Base-by-base conservation (phyloP, 2,113 vertebrate species). In the Holacanthus passer region DNA sequence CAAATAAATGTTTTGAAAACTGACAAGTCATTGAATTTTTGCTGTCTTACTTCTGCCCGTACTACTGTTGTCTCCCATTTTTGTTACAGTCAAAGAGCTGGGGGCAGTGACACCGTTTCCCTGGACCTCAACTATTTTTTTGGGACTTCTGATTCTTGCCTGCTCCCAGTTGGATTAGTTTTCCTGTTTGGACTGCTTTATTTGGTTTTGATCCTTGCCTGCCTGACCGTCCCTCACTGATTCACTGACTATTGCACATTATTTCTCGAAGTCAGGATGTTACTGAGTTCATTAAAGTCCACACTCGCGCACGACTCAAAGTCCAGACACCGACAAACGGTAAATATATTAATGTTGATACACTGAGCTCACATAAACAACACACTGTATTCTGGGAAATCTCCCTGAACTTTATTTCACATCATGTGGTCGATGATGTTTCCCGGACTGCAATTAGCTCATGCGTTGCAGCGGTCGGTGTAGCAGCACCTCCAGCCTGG, bases 1-100 rank as follows among this genome's bases (percentile, higher is more conserved):
- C 78, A 93, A 95, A 95, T 94, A 95, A 96, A 95, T 87, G 74
- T 93, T 92, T 73, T 60, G 19, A 52, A 90, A 93, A 81, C 27
- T 31, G 17, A 52, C 0, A 17, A 31, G 5, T 48, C 11, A 11
- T 41, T 11, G 39, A 11, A 12, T 41, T 41, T 10, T 41, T 41
- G n/a, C n/a, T n/a, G n/a, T n/a, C n/a, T n/a, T n/a, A n/a, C n/a
- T n/a, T n/a, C n/a, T n/a, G n/a, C n/a, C n/a, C n/a, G n/a, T n/a
- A n/a, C n/a, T n/a, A n/a, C n/a, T n/a, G n/a, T n/a, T n/a, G n/a
- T n/a, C n/a, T n/a, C n/a, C n/a, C n/a, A n/a, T n/a, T n/a, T n/a
- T n/a, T n/a, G n/a, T n/a, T n/a, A n/a, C n/a, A n/a, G n/a, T n/a
- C n/a, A n/a, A n/a, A n/a, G n/a, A n/a, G n/a, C n/a, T n/a, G n/a